Evolutionary conservation across 92 coral and sea anemone genomes (phyloP).

Genomic region (Porites cylindrica): DNA sequence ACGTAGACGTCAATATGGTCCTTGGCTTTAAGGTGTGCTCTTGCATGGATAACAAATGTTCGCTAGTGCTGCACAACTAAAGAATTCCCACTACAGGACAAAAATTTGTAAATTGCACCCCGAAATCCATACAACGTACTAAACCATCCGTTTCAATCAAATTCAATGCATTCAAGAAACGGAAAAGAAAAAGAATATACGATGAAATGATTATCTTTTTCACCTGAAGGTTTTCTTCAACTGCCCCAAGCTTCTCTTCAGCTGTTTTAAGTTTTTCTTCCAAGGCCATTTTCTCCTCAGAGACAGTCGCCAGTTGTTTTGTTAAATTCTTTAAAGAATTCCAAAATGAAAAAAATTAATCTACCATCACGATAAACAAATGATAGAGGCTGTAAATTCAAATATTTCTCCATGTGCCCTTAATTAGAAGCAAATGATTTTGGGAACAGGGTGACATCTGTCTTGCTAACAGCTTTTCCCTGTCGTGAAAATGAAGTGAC

Average conservation of each 20-base stretch:
- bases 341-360: not conserved
- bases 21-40: too few species aligned
- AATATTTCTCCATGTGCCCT: too few species aligned
- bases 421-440: too few species aligned
- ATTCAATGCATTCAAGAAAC: not conserved
- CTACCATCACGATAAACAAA: not conserved
- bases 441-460: too few species aligned
- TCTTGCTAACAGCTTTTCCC: too few species aligned
- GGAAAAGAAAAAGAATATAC: not conserved
- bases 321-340: conserved; percentile 25
- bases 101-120: too few species aligned
- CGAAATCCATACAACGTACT: too few species aligned
- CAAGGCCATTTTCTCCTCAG: conserved; percentile 15
- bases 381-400: not conserved
- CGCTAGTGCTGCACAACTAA: not conserved
- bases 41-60: too few species aligned
- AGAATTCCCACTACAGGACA: not conserved
- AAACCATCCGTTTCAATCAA: too few species aligned
- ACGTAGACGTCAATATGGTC: too few species aligned
- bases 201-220: not conserved
- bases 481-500: too few species aligned
- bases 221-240: conserved; percentile 32
- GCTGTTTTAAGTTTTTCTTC: conserved; percentile 9
- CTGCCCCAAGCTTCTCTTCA: not conserved
- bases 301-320: not conserved